These are phyloP conservation scores for Istiophorus platypterus DNA, from an alignment of 2,113 vertebrate species.

Conservation along the genomic window DNA sequence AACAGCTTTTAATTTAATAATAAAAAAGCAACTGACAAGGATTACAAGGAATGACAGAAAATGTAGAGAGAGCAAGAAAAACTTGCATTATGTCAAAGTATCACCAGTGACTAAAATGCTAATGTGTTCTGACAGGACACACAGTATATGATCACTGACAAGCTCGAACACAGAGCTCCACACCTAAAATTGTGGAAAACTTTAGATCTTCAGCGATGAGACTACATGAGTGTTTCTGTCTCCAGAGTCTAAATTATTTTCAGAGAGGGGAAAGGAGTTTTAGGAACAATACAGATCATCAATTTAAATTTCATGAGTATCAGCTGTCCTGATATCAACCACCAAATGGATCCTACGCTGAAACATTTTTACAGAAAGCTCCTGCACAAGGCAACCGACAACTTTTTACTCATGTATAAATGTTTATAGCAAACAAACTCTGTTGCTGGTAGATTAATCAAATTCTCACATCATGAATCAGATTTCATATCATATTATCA, in stretches of 20 bases:
- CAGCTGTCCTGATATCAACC: conserved; percentile 1
- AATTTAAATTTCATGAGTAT: background rate
- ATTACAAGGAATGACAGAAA: background rate
- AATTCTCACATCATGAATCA: no score
- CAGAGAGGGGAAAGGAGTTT: background rate
- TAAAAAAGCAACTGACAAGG: background rate
- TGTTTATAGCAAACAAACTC: no score
- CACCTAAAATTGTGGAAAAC: background rate
- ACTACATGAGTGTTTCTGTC: background rate
- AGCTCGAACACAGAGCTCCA: background rate
- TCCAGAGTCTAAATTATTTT: background rate
- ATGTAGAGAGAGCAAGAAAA: background rate
- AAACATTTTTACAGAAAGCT: background rate
- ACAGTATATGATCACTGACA: background rate
- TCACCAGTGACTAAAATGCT: background rate
- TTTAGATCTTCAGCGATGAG: background rate
- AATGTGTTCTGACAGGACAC: conserved; percentile 1
- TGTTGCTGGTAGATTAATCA: no score
- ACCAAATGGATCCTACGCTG: no score
- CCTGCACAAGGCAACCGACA: background rate
- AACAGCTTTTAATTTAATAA: background rate
- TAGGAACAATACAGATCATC: background rate
- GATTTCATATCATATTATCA: no score
- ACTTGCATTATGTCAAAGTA: background rate
- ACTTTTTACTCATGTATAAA: background rate